Conservation (phyloP, 2,888 invertebrate genomes). For the Tachina fera region DNA sequence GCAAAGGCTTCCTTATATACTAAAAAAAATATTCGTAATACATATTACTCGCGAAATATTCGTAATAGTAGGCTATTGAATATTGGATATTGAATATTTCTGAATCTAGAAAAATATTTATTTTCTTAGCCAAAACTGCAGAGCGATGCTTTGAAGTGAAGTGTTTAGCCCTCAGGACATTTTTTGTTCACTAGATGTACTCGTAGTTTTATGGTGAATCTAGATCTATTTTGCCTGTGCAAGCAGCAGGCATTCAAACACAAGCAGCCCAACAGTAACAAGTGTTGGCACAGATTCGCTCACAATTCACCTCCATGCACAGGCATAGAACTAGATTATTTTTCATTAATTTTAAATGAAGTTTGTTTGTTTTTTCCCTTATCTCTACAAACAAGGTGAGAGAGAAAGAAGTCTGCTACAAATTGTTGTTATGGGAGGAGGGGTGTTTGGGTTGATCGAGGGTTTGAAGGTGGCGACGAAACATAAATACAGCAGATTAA, state of each 20-base stretch:
- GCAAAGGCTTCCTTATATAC: too few species aligned
- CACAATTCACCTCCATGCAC: neutral
- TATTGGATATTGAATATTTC: too few species aligned
- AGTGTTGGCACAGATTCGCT: constrained; percentile 60
- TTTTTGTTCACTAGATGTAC: constrained; percentile 22
- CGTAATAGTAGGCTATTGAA: too few species aligned
- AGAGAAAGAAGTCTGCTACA: neutral
- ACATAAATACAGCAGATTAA: neutral
- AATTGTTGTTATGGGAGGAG: neutral
- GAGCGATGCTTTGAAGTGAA: neutral
- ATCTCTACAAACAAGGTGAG: constrained; percentile 21
- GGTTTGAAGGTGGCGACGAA: constrained; percentile 19
- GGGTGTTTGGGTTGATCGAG: neutral
- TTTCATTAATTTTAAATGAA: constrained; percentile 75
- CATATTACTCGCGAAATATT: too few species aligned
- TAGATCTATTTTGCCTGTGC: too few species aligned
- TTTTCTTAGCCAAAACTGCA: neutral
- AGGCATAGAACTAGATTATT: constrained; percentile 68
- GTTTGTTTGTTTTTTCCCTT: constrained; percentile 21
- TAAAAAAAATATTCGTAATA: too few species aligned
- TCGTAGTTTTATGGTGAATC: constrained; percentile 42
- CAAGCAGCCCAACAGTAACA: constrained; percentile 50
- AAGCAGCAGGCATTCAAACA: constrained; percentile 20
- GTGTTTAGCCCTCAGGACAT: constrained; percentile 24
- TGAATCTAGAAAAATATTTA: constrained; percentile 1